Base-by-base conservation (phyloP, 2,113 vertebrate species). In the Ornithorhynchus anatinus region DNA sequence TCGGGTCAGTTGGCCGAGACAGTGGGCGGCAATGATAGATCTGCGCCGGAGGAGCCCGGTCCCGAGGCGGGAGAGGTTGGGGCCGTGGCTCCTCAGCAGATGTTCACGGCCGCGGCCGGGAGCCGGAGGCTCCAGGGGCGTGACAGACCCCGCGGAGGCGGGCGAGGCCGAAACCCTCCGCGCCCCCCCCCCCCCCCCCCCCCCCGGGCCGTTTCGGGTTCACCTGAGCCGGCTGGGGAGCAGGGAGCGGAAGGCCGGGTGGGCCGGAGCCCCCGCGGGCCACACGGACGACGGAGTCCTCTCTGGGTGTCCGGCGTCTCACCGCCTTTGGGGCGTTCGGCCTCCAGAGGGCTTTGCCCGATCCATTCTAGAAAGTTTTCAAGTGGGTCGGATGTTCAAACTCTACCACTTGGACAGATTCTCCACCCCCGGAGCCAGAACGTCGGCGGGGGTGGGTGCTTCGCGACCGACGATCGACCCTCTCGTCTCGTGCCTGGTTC, bases 331-430 rank as follows among this genome's bases (percentile, higher is more conserved):
- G 12, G 27, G 35, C 53, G 60, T 36, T 44, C 35, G 20, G 47
- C 25, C 47, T 47, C 16, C 27, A n/a, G 59, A 67, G 11, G 10
- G 35, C 15, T 64, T 72, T 53, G n/a, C n/a, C 23, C 16, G 43
- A 40, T 73, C 31, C 29, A 31, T 61, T 52, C 12, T 56, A 13
- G 52, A 40, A 54, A 10, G 4, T 58, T 82, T 66, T 70, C 36
- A 54, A 58, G 19, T 67, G 40, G 67, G 31, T 50, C 12, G 19
- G n/a, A 51, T 75, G 8, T 54, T 71, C 71, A 47, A 66, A 45
- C 50, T 52, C 45, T 63, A 31, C 33, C 59, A 8, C 63, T 72
- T 17, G 45, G 53, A 52, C 59, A 35, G 56, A 37, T 59, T 75
- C 62, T 71, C 36, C 43, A 2, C 44, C 58, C 1, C n/a, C 33